Conservation (phyloP, 1,140 invertebrate genomes). For the Drosophila lowei region DNA sequence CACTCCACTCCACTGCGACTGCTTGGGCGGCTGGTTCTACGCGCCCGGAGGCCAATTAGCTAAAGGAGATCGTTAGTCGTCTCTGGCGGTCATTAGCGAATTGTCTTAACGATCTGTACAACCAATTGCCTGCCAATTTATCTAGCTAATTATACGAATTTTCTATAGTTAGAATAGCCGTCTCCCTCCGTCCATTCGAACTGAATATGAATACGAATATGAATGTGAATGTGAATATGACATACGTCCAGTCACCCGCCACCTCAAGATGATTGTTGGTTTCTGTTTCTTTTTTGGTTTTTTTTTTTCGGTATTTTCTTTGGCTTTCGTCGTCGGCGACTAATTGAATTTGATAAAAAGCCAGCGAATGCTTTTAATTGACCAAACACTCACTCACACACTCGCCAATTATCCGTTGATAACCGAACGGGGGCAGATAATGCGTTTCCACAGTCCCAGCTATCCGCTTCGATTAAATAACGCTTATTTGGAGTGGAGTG, state of each 20-base stretch:
- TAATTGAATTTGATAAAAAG: constrained; percentile 73
- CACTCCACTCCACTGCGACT: no score
- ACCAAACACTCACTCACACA: constrained; percentile 46
- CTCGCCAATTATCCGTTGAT: constrained; percentile 58
- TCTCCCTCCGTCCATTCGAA: neutral
- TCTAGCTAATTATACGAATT: constrained; percentile 54
- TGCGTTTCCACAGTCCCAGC: neutral
- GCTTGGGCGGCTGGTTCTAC: neutral
- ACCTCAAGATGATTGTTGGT: no score
- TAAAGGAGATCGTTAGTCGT: constrained; percentile 45
- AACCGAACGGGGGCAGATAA: constrained; percentile 13
- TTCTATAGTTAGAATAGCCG: constrained; percentile 45
- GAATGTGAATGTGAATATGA: no score
- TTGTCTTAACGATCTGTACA: constrained; percentile 55
- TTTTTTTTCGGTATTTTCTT: neutral
- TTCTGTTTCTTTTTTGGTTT: no score
- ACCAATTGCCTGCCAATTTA: constrained; percentile 56
- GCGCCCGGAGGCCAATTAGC: constrained; percentile 42
- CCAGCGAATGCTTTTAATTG: constrained; percentile 62
- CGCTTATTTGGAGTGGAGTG: no score
- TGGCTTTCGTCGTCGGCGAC: constrained; percentile 21
- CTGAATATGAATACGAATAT: neutral
- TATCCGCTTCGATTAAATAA: no score
- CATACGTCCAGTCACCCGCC: no score
- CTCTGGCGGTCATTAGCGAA: constrained; percentile 48